Conservation (phyloP, 2,113 vertebrate species). For the Tiliqua scincoides region DNA sequence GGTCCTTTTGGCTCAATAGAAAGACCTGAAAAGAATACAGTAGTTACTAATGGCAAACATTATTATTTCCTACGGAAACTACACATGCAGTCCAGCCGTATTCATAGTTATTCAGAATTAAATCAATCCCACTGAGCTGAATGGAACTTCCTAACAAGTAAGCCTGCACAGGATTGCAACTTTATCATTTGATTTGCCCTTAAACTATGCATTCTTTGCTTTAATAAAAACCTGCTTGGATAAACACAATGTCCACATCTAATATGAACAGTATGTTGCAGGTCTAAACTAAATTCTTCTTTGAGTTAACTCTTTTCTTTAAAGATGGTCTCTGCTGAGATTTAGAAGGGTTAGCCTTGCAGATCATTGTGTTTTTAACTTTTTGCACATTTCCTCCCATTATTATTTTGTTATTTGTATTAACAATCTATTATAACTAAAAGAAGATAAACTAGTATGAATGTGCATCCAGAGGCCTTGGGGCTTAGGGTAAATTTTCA, state of each 20-base stretch:
- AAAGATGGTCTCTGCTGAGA: background rate
- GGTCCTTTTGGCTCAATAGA: accelerated
- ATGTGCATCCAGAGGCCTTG: background rate
- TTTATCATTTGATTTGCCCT: background rate
- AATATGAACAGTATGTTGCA: background rate
- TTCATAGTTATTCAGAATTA: background rate
- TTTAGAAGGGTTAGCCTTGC: background rate
- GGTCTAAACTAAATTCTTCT: background rate
- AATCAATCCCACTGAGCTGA: background rate
- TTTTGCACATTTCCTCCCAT: background rate
- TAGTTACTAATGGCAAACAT: background rate
- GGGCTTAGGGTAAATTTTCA: background rate
- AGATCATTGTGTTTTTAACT: background rate
- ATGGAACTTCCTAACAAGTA: background rate
- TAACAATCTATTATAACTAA: background rate
- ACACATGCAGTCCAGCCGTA: background rate
- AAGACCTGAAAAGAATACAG: accelerated
- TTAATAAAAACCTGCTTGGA: background rate
- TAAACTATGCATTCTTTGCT: background rate
- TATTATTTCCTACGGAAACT: accelerated
- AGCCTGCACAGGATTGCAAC: background rate
- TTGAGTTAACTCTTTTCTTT: background rate
- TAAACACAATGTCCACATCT: background rate
- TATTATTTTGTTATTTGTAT: background rate
- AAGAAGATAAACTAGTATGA: background rate